phyloP scores from a whole-genome alignment of 2,888 invertebrate species.

The Neoscelio sp. region DNA sequence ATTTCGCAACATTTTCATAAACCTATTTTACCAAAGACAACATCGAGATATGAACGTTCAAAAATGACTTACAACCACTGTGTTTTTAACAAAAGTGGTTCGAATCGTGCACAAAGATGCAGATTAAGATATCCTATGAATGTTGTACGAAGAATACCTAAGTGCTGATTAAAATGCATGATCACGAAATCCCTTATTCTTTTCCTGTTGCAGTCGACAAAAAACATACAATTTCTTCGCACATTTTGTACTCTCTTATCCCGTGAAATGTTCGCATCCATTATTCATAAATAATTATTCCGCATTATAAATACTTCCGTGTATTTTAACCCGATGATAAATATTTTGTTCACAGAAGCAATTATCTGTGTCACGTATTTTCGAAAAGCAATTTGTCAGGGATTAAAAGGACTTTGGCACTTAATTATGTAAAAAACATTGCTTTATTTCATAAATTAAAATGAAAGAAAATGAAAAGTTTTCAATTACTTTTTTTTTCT shows the following conservation, averaged over 20 bases:
- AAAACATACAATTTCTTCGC: conserved; percentile 9
- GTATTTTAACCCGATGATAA: background rate
- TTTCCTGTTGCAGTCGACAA: conserved; percentile 10
- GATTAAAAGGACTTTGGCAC: too few species aligned
- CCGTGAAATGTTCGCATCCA: conserved; percentile 9
- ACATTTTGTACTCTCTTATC: background rate
- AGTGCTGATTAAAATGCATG: conserved; percentile 47
- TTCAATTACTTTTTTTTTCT: too few species aligned
- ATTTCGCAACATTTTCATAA: too few species aligned
- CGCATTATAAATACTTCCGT: background rate
- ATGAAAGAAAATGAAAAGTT: too few species aligned
- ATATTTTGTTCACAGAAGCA: too few species aligned
- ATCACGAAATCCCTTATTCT: conserved; percentile 39
- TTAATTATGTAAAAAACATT: too few species aligned
- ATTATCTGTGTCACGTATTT: too few species aligned
- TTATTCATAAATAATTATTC: conserved; percentile 33
- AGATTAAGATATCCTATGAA: conserved; percentile 31
- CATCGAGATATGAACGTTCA: background rate
- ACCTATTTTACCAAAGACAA: too few species aligned
- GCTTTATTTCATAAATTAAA: too few species aligned
- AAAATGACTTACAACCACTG: background rate
- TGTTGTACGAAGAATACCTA: conserved; percentile 12
- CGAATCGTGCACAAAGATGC: conserved; percentile 22
- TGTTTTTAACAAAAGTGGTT: conserved; percentile 21
- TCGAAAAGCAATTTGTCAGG: background rate